These are phyloP conservation scores for Scarus forsteni DNA, from an alignment of 2,797 vertebrate genomes.

Conservation along the genomic window DNA sequence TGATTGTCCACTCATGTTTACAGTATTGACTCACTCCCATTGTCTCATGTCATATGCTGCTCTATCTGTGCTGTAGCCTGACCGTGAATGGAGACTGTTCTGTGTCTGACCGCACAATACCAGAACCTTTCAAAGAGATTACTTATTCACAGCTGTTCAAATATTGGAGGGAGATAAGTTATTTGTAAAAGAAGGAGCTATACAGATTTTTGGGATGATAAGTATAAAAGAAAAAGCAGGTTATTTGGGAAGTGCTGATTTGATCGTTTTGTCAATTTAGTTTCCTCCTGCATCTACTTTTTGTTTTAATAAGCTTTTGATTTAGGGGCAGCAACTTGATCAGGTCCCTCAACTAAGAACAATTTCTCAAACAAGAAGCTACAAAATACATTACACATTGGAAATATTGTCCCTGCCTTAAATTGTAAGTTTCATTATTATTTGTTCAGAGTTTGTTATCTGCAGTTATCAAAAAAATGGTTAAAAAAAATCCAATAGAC, in stretches of 20 bases:
- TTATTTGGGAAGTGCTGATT: slow-evolving; percentile 6
- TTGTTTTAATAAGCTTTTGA: not conserved
- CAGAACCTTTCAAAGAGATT: slow-evolving; percentile 62
- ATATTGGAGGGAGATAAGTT: slow-evolving; percentile 63
- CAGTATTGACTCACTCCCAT: slow-evolving; percentile 71
- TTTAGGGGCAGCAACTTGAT: too few relatives aligned
- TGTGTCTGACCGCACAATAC: slow-evolving; percentile 62
- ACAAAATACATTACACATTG: too few relatives aligned
- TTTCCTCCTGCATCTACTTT: not conserved
- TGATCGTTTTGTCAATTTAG: not conserved
- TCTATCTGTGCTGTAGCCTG: slow-evolving; percentile 44
- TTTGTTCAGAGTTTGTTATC: too few relatives aligned
- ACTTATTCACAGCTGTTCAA: slow-evolving; percentile 76
- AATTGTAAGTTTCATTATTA: too few relatives aligned
- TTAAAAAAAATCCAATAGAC: too few relatives aligned
- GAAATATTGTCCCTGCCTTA: too few relatives aligned
- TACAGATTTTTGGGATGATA: slow-evolving; percentile 23
- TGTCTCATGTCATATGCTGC: slow-evolving; percentile 68
- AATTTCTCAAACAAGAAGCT: too few relatives aligned
- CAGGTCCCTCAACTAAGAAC: too few relatives aligned
- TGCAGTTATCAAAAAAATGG: too few relatives aligned
- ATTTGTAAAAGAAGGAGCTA: slow-evolving; percentile 52
- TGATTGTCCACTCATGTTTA: slow-evolving; percentile 69
- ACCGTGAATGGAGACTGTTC: slow-evolving; percentile 78
- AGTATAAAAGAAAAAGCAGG: not conserved